Percentiles rank a stretch among this genome's conserved stretches.
phyloP scores from a whole-genome alignment of 2,113 vertebrate species.

The Murina feae region DNA sequence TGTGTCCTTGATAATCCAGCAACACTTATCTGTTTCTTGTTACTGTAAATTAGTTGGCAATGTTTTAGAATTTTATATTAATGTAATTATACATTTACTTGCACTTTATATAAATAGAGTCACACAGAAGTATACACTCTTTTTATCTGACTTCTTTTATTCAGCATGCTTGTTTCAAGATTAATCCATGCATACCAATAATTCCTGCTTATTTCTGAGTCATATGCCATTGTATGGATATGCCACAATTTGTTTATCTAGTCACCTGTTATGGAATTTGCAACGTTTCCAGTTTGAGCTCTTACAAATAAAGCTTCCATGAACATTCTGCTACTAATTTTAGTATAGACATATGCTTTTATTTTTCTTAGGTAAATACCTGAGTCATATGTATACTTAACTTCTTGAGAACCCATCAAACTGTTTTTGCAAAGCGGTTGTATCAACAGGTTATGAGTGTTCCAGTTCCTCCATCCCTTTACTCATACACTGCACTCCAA shows the following conservation, averaged over 20 bases:
- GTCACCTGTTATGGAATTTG: background rate
- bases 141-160: background rate
- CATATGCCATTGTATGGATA: background rate
- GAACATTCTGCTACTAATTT: background rate
- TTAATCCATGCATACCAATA: background rate
- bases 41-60: background rate
- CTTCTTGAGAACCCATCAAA: background rate
- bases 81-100: background rate
- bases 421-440: background rate
- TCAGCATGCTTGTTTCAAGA: background rate
- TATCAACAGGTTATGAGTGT: background rate
- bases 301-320: background rate
- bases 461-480: background rate
- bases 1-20: background rate
- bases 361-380: background rate
- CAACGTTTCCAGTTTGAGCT: background rate
- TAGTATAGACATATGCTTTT: background rate
- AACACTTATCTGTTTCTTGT: background rate
- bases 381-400: background rate
- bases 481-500: background rate
- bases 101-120: background rate
- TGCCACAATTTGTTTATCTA: background rate
- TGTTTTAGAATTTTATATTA: background rate
- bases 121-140: background rate
- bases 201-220: background rate